A percentile compares a stretch with the other conserved stretches of the same genome.
Conservation (phyloP, 2,113 vertebrate species). For the Zootoca vivipara region DNA sequence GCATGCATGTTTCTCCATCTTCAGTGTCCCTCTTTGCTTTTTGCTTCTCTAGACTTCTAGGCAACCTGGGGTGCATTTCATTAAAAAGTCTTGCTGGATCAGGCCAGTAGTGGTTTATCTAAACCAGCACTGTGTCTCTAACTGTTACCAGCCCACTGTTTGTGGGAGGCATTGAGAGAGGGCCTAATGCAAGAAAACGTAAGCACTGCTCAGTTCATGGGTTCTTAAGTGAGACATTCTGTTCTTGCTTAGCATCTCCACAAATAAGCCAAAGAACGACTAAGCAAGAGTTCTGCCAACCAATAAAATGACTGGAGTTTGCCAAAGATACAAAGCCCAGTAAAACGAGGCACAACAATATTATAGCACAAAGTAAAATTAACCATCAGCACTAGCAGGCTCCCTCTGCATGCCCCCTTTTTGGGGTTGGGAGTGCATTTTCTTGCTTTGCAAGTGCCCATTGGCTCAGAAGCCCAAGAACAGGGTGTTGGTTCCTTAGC, state of each 20-base stretch:
- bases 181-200: background rate
- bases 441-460: background rate
- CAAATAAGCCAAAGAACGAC: conserved; percentile 6
- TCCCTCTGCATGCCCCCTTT: background rate
- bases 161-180: background rate
- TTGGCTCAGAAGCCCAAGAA: background rate
- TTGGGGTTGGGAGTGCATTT: background rate
- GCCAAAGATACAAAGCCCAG: background rate
- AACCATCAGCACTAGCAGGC: background rate
- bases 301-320: background rate
- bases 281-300: background rate
- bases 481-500: background rate
- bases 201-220: background rate
- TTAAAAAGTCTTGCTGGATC: background rate
- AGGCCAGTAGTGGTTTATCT: background rate
- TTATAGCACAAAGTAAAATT: background rate
- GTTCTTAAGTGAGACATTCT: background rate
- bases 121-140: background rate
- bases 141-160: background rate
- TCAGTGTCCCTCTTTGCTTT: too few relatives aligned
- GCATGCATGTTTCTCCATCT: background rate
- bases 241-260: conserved; percentile 18
- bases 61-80: background rate
- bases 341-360: background rate
- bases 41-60: background rate